Evolutionary conservation across 2,888 invertebrate species (phyloP), one percentile per base, ranked within the genome.

Genomic region (Monopis laevigella): DNA sequence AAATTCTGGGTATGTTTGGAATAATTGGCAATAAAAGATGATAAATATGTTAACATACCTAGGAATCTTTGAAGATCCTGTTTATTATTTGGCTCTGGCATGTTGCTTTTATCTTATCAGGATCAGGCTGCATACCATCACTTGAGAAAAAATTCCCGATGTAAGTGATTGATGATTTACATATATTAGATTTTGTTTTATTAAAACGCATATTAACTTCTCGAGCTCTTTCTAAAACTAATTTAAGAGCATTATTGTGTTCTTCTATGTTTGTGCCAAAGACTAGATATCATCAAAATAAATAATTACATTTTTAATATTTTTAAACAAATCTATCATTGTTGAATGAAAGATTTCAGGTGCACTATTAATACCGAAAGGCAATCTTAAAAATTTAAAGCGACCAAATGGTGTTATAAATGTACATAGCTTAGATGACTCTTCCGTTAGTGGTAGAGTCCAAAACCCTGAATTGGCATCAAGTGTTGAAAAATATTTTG

Each of bases 401-500:
- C 52, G 16, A 3, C 49, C 48, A 41, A 29, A 45, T 1, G 47
- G 51, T 29, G 52, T 48, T 12, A 45, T 46, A 24, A 51, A 52
- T n/a, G 52, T 52, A 19, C 50, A 51, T 1, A 51, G 41, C 12
- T 46, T 42, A 11, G 49, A 49, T 2, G 42, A 41, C 3, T 17
- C 12, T 16, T 47, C 43, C 18, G 19, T 13, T 10, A 52, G 35
- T 27, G 19, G 34, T 10, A 50, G 21, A 45, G 47, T 49, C 47
- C 47, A 50, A 32, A 48, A 52, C 8, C 48, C 49, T 41, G 47
- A 48, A 11, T 47, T 48, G n/a, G 46, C 48, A 46, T 50, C 51
- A 16, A 49, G 24, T 11, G 35, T 46, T n/a, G 45, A 30, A 41
- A 47, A 53, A 30, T 39, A 50, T 45, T 40, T 11, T 7, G 50